Percentiles rank a stretch among this genome's conserved stretches.
Evolutionary conservation across 2,797 vertebrate genomes (phyloP).

Genomic region (Pseudochaenichthys georgianus): DNA sequence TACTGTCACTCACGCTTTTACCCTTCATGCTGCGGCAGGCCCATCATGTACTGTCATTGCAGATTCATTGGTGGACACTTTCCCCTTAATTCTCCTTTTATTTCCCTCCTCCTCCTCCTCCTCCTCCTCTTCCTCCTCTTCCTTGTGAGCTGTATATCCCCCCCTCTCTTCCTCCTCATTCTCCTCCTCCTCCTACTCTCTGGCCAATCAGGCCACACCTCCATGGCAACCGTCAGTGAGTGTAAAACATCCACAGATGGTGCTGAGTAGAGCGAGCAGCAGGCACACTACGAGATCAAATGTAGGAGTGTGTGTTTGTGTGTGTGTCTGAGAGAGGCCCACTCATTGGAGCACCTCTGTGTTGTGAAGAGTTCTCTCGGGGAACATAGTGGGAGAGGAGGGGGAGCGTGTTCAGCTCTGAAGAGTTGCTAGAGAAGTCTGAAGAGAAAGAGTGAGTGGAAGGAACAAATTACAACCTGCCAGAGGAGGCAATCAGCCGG

Average conservation of each 20-base stretch:
- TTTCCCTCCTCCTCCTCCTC: slow-evolving; percentile 60
- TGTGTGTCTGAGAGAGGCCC: slow-evolving; percentile 59
- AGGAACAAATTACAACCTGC: slow-evolving; percentile 41
- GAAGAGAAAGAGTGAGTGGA: slow-evolving; percentile 44
- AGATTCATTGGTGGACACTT: slow-evolving; percentile 83
- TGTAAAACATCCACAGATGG: slow-evolving; percentile 88
- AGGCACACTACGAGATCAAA: slow-evolving; percentile 77
- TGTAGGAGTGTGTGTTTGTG: slow-evolving; percentile 73
- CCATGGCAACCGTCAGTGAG: slow-evolving; percentile 86
- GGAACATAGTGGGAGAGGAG: slow-evolving; percentile 47
- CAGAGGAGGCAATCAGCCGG: slow-evolving; percentile 68
- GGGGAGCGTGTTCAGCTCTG: slow-evolving; percentile 36
- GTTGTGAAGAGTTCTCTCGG: slow-evolving; percentile 44
- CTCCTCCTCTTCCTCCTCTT: slow-evolving; percentile 38
- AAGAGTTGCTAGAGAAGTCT: slow-evolving; percentile 66
- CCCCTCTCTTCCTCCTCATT: slow-evolving; percentile 37
- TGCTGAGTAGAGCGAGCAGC: slow-evolving; percentile 81
- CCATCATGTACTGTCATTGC: slow-evolving; percentile 81
- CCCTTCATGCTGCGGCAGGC: slow-evolving; percentile 57
- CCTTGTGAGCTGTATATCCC: slow-evolving; percentile 50
- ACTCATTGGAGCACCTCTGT: slow-evolving; percentile 58
- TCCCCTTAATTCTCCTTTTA: slow-evolving; percentile 72
- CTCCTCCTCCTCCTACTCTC: slow-evolving; percentile 66
- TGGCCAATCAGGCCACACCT: slow-evolving; percentile 86
- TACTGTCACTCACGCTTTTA: slow-evolving; percentile 62